Evolutionary conservation across 2,797 vertebrate species (phyloP).

Genomic region (Hoplostethus atlanticus): DNA sequence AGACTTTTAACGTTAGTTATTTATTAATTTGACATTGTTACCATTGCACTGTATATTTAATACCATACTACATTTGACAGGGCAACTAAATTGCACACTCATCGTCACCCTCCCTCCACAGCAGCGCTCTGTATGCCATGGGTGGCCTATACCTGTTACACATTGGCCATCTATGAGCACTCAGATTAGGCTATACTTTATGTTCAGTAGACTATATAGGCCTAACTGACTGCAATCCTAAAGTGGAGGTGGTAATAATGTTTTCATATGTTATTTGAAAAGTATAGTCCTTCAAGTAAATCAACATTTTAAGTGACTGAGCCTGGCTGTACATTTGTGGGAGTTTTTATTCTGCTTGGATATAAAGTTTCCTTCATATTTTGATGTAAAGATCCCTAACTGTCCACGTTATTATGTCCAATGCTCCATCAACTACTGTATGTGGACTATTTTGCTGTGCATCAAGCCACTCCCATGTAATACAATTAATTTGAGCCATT

Average conservation of each 20-base stretch:
- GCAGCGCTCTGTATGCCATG: background rate
- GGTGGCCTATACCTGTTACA: background rate
- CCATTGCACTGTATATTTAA: background rate
- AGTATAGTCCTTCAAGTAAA: too few relatives aligned
- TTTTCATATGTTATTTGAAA: too few relatives aligned
- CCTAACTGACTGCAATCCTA: too few relatives aligned
- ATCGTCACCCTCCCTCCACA: constrained; percentile 1
- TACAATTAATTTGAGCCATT: background rate
- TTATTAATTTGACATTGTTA: background rate
- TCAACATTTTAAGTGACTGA: background rate
- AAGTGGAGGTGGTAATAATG: too few relatives aligned
- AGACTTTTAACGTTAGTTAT: background rate
- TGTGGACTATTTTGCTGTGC: too few relatives aligned
- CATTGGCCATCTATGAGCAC: background rate
- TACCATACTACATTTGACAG: constrained; percentile 3
- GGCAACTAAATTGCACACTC: constrained; percentile 40
- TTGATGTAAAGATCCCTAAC: background rate
- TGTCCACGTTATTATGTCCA: background rate
- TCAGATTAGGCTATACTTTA: background rate
- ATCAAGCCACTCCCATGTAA: too few relatives aligned
- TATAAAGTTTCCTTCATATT: background rate
- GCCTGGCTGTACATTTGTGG: background rate
- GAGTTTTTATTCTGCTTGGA: background rate
- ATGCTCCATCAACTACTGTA: too few relatives aligned
- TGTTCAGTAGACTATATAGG: background rate